Base-by-base conservation (phyloP, 2,113 vertebrate genomes). In the Cepphus grylle region DNA sequence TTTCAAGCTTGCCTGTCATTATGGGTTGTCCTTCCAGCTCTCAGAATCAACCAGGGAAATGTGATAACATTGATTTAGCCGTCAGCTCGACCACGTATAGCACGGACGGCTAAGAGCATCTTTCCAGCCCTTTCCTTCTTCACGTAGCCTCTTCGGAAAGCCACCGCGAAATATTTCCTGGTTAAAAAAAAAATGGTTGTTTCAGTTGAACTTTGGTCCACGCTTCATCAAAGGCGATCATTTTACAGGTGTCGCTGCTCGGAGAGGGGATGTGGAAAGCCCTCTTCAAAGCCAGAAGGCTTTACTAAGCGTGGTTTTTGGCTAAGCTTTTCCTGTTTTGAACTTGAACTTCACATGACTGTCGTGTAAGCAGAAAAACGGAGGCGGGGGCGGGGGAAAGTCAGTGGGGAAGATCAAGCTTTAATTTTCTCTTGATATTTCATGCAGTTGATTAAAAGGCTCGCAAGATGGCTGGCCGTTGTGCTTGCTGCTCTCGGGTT, bases 291-390 rank as follows among this genome's bases (percentile, higher is more conserved):
- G 87, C 36, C 67, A 27, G 19, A 18, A 30, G 76, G 88, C 58
- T 93, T 87, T 38, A 16, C 84, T 77, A 5, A 86, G 72, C 50
- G 73, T 6, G 36, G 16, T n/a, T 83, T 90, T 82, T 45, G 34
- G 56, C 81, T 32, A 26, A 45, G 79, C 88, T 93, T 93, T 94
- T 97, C 95, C 95, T 93, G 92, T 95, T 97, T 88, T 55, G 42
- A 81, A 55, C 85, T 93, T 29, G 73, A 93, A n/a, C 90, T 95
- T 90, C 66, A 61, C 74, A 1, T 59, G 81, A 71, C 94, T 38
- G 50, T 5, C 30, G 69, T 0, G 1, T 63, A 43, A 93, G 62
- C 93, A 82, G 52, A 58, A 62, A 74, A 82, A 11, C 3, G 7
- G 21, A 40, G 26, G 8, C 6, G 4, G 4, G 17, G 30, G 16